Percentiles rank a stretch among this genome's conserved stretches.
These are phyloP conservation scores for Drosophila subobscura DNA, from an alignment of 1,140 invertebrate species.

Conservation along the genomic window DNA sequence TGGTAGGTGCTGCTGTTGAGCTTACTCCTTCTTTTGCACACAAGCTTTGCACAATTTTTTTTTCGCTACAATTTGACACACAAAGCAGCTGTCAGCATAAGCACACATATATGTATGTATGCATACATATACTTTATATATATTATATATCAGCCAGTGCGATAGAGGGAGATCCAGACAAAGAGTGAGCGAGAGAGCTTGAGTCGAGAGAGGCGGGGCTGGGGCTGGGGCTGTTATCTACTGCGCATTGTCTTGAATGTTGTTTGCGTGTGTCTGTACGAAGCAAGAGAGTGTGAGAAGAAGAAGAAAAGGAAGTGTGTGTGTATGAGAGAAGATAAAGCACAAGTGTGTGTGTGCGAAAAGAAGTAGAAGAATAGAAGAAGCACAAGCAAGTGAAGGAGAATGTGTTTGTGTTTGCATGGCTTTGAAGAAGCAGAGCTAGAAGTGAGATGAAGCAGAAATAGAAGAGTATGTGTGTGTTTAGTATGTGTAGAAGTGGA, in stretches of 20 bases:
- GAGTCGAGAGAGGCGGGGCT: slow-evolving; percentile 4
- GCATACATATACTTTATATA: slow-evolving; percentile 23
- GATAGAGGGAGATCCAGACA: slow-evolving; percentile 11
- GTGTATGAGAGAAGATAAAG: slow-evolving; percentile 59
- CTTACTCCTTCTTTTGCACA: slow-evolving; percentile 23
- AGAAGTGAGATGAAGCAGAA: slow-evolving; percentile 58
- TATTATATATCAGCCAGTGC: slow-evolving; percentile 51
- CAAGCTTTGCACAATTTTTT: slow-evolving; percentile 21
- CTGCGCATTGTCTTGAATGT: slow-evolving; percentile 78
- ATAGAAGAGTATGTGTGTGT: slow-evolving; percentile 56
- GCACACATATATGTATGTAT: slow-evolving; percentile 25
- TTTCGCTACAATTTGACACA: slow-evolving; percentile 66
- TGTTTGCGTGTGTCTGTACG: slow-evolving; percentile 75
- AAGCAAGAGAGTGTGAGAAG: slow-evolving; percentile 10
- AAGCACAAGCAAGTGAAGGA: no score
- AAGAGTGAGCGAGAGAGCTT: slow-evolving; percentile 3
- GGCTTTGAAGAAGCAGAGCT: slow-evolving; percentile 38
- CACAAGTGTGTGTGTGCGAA: slow-evolving; percentile 24
- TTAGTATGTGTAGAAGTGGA: slow-evolving; percentile 33
- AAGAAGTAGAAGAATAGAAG: slow-evolving; percentile 25
- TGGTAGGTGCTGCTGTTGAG: slow-evolving; percentile 9
- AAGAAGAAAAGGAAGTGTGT: slow-evolving; percentile 48
- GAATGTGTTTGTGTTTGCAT: slow-evolving; percentile 43
- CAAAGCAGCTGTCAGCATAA: slow-evolving; percentile 64
- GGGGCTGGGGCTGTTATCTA: slow-evolving; percentile 67